Evolutionary conservation across 1,140 invertebrate species (phyloP), one percentile per base, ranked within the genome.

Genomic region (Drosophila albomicans): DNA sequence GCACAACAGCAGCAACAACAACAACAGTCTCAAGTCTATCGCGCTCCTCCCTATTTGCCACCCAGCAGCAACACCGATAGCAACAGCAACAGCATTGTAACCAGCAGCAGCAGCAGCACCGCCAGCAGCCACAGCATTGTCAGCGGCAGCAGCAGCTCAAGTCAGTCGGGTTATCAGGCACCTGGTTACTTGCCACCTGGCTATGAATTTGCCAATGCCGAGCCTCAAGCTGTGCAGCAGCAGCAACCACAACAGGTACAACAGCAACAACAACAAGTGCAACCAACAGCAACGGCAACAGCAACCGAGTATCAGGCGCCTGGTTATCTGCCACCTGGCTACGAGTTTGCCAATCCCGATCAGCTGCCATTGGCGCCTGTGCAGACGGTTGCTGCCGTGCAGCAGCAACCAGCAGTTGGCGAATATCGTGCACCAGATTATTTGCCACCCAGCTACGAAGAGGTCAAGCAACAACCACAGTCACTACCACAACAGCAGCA

Each of bases 371-470:
- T 65, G 6, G 10, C 51, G 16, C 75, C 32, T n/a, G 48, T 75
- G 7, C 45, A 64, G 38, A 13, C 70, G 8, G 45, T 65, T 13
- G 28, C 32, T 13, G n/a, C 56, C 3, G 74, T 74, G n/a, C 71
- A 61, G 49, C 64, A 63, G 67, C 72, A 38, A 10, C 35, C 35
- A 75, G 58, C 72, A 32, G 71, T 59, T 70, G 67, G 8, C 15
- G 54, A 66, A 0, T 82, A 89, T 54, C 66, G 74, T 25, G 82
- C 87, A 32, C 87, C 74, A 15, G 63, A 62, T 7, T 91, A 91
- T 32, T 58, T 91, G 48, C 89, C 89, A 35, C 84, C 89, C 20
- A 68, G 76, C 59, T 91, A 91, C 56, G 81, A 91, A 46, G 58
- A 61, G 45, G 52, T 62, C 13, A 52, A 64, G 43, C 51, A 41